Evolutionary conservation across 2,888 invertebrate genomes (phyloP), one percentile per base, ranked within the genome.

Genomic region (Leptothorax acervorum): DNA sequence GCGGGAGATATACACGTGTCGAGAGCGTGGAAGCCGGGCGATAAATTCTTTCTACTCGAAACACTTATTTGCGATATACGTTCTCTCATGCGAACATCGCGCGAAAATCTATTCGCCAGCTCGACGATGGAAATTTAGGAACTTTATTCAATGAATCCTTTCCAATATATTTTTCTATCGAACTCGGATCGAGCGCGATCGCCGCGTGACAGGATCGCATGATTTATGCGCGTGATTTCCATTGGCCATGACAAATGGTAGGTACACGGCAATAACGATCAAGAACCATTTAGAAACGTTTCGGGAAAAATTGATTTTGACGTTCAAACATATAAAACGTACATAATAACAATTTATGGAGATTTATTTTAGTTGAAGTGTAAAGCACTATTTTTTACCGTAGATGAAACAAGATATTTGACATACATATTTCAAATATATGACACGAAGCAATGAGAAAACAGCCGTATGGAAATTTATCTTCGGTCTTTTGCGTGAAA

Each of bases 161-260:
- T 78, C 45, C 82, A 53, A 82, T 82, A 82, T 57, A 74, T 75
- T 53, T 63, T 82, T 23, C 5, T 68, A 42, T 31, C 68, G 48
- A 85, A 68, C 57, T 68, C 42, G 57, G 60, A 62, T 71, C 76
- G 74, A 70, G 42, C 65, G 60, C 82, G 84, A 81, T 84, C 84
- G 60, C 60, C 51, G 60, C 18, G 53, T 66, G 82, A 85, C 87
- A 62, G 51, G 63, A 86, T 85, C 68, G 48, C 18, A 78, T 85
- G 86, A 83, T 87, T 85, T 82, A 85, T 88, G 85, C 74, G 65
- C 57, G 45, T 82, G 89, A 87, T 85, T 85, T 63, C 75, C 86
- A 87, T 89, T 65, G 82, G 57, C 68, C 83, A 23, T 84, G 86
- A 86, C 85, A 79, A 86, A 85, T 79, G 81, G 79, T 28, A 45